Percentiles rank a stretch among this genome's conserved stretches.
phyloP scores from a whole-genome alignment of 1,140 invertebrate genomes.

The Zaprionus vittiger region DNA sequence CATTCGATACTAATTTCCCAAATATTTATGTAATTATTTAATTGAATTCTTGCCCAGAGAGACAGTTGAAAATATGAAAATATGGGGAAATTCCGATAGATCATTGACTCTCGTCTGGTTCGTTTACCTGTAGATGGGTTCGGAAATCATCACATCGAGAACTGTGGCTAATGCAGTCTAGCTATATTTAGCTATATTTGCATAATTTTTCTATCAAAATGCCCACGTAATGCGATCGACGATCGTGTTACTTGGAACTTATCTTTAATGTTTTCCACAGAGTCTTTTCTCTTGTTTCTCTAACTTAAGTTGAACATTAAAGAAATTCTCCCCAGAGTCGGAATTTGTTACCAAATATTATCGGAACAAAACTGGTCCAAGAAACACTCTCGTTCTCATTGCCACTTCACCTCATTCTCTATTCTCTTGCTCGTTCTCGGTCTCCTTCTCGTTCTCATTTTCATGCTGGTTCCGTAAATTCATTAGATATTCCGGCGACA shows the following conservation, averaged over 20 bases:
- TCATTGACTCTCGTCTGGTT: conserved; percentile 14
- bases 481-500: conserved; percentile 69
- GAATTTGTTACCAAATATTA: neutral
- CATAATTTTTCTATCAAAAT: conserved; percentile 17
- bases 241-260: conserved; percentile 5
- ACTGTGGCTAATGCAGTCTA: neutral
- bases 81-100: neutral
- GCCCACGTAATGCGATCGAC: conserved; percentile 5
- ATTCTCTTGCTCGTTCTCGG: conserved; percentile 20
- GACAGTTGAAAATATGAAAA: neutral
- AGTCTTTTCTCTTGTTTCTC: neutral
- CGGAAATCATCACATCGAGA: neutral
- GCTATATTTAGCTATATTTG: neutral
- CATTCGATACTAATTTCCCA: conserved; percentile 35
- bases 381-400: conserved; percentile 27
- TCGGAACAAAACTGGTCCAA: conserved; percentile 20
- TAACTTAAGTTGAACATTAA: neutral
- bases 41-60: neutral
- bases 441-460: conserved; percentile 50
- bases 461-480: conserved; percentile 42
- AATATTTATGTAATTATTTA: conserved; percentile 39
- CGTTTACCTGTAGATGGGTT: conserved; percentile 5
- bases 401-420: conserved; percentile 38
- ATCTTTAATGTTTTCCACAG: neutral
- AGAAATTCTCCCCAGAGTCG: neutral